Evolutionary conservation across 2,888 invertebrate species (phyloP), one percentile per base, ranked within the genome.

Genomic region (Drosophila neutralis): DNA sequence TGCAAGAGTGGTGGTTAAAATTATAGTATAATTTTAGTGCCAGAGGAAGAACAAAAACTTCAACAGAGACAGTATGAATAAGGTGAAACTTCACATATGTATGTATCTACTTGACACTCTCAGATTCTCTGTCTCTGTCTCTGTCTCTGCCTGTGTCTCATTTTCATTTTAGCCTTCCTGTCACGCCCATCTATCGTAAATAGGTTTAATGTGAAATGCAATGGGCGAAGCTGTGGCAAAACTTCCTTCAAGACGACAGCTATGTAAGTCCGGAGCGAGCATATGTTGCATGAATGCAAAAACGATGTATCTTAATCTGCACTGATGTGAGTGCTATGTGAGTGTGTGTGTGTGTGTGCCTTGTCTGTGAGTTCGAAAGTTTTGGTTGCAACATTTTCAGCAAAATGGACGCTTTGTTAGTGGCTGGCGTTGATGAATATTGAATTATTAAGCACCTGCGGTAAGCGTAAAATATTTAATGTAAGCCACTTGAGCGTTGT

Each of bases 241-340:
- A 76, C 80, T 79, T 80, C 61, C 70, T 66, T 67, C 68, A 69
- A 69, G 73, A 69, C 69, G 77, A 87, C 85, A 82, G 76, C 78
- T 66, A n/a, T n/a, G n/a, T n/a, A 82, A 85, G 71, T 80, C 73
- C 78, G 54, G 49, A 62, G 69, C 65, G 53, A 85, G 75, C 88
- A 88, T 75, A 69, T 79, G 88, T 83, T 80, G 58, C 76, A 74
- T 79, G 76, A 80, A 84, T 87, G 84, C 83, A 83, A 78, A 85
- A 84, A 71, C 83, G 73, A 75, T 87, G 88, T 84, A 71, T 72
- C 60, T 78, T 70, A 69, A 67, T 70, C 63, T 79, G 52, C 54
- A 62, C 11, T n/a, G n/a, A 52, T 52, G n/a, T 69, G 24, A 52
- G 69, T 38, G 49, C 27, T 6, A 6, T 58, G 58, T 42, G 61